phyloP scores from a whole-genome alignment of 2,888 invertebrate genomes.

The Byasa hedistus region DNA sequence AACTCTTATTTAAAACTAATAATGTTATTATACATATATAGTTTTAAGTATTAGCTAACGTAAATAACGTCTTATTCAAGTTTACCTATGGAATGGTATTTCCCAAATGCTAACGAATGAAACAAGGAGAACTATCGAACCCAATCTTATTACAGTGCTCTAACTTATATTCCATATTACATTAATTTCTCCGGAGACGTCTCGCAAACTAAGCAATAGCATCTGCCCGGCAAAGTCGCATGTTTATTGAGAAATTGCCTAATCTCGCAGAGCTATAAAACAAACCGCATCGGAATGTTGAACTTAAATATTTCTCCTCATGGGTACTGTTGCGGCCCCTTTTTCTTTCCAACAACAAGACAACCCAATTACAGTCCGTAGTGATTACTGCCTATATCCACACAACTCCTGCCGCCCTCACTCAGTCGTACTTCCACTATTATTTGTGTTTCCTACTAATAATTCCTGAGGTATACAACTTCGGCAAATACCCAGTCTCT shows the following conservation, averaged over 20 bases:
- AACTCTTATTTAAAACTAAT: too few species aligned
- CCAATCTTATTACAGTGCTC: conserved; percentile 34
- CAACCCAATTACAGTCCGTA: conserved; percentile 77
- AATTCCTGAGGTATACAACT: conserved; percentile 74
- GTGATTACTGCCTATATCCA: conserved; percentile 67
- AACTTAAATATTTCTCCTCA: conserved; percentile 78
- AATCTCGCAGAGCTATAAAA: conserved; percentile 78
- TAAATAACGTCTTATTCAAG: background rate
- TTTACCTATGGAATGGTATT: conserved; percentile 30
- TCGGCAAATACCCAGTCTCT: conserved; percentile 68
- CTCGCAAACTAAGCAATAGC: conserved; percentile 70
- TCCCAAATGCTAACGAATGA: conserved; percentile 56
- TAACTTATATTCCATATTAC: conserved; percentile 71
- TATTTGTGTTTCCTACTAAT: conserved; percentile 77
- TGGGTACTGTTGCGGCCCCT: conserved; percentile 62
- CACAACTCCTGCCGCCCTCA: conserved; percentile 43
- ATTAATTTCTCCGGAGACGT: conserved; percentile 77
- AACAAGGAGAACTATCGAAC: conserved; percentile 41
- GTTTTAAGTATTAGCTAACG: background rate
- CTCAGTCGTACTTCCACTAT: conserved; percentile 70
- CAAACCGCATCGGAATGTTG: conserved; percentile 78
- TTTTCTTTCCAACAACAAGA: conserved; percentile 77
- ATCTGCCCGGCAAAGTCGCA: conserved; percentile 67
- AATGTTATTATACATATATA: too few species aligned
- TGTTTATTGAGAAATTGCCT: conserved; percentile 77